Base-by-base conservation (phyloP, 2,113 vertebrate species). In the Epinephelus moara region DNA sequence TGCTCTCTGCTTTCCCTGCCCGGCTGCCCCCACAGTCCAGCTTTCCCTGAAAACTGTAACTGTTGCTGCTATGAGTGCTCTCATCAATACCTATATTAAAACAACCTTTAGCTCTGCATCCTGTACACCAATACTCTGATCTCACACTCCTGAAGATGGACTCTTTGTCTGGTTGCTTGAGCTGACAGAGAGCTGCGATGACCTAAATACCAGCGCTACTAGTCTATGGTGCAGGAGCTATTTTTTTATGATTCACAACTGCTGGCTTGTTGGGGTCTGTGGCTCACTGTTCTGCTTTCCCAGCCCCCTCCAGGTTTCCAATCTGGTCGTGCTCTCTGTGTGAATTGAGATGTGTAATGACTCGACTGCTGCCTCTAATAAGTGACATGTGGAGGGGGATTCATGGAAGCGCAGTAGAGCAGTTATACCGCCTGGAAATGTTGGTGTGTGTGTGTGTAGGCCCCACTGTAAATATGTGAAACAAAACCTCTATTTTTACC, bases 311-410 rank as follows among this genome's bases (percentile, higher is more conserved):
- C 73, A 69, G 75, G 75, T 83, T 42, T 79, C 52, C 72, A 73
- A 25, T 76, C 59, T 70, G 77, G 37, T 13, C 17, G 33, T 27
- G 53, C 47, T 76, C 63, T 64, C 37, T 67, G 81, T 88, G 89
- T 90, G 85, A 89, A 93, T 90, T 91, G 72, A 92, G 74, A 92
- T 87, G 85, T 88, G 42, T 94, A 94, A 95, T 92, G 90, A 91
- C 85, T 93, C 82, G 88, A 93, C 90, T 89, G 92, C 86, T 93
- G 92, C 86, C 72, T 84, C 89, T 92, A 93, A 95, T 93, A 88
- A 90, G 69, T 80, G 80, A 80, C 90, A 92, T 89, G 76, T 85
- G 86, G 85, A 83, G 68, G 59, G 73, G 71, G 79, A 90, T 91
- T 92, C 63, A 72, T 69, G 62, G 66, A 78, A 25, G 77, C 52